Evolutionary conservation across 2,797 vertebrate genomes (phyloP), one percentile per base, ranked within the genome.

Genomic region (Ceryle rudis): DNA sequence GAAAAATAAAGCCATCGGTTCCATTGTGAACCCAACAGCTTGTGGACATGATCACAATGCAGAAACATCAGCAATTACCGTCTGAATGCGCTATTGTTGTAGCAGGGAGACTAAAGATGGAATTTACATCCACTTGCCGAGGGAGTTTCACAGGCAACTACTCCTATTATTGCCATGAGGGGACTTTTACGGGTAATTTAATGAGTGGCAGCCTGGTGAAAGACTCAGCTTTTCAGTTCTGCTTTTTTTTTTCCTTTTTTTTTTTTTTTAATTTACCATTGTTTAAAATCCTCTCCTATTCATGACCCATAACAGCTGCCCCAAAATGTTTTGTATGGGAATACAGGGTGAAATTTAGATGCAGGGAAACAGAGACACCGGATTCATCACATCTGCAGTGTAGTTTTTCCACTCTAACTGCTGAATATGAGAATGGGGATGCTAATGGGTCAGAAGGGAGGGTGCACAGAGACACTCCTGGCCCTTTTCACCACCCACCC

Each of bases 91-190:
- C 91, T 84, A 14, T 31, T 55, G n/a, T 44, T 70, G 70, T 72
- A 58, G 11, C 42, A 39, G 44, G 37, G 83, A 95, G 89, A 70
- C 29, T 75, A 91, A 94, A 96, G 92, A 94, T 96, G 91, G 91
- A 94, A 96, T 96, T 96, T 90, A 81, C 92, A 96, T 92, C 92
- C 72, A 25, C 62, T 86, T 95, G 52, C 75, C 0, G 28, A 74
- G 93, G 79, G 95, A 93, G 79, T 92, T 97, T 96, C 92, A 91
- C 92, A 79, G 91, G 70, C 95, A 96, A 49, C 95, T 93, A 19
- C 86, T 94, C 64, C 81, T 47, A 29, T 96, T 92, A 93, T 85
- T 86, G 83, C 41, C 20, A 33, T 13, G 83, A 80, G 54, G 72
- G 75, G 79, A 93, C 88, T 93, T 97, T 88, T 88, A 86, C 1